Conservation (phyloP, 2,113 vertebrate species). For the Trichechus manatus region DNA sequence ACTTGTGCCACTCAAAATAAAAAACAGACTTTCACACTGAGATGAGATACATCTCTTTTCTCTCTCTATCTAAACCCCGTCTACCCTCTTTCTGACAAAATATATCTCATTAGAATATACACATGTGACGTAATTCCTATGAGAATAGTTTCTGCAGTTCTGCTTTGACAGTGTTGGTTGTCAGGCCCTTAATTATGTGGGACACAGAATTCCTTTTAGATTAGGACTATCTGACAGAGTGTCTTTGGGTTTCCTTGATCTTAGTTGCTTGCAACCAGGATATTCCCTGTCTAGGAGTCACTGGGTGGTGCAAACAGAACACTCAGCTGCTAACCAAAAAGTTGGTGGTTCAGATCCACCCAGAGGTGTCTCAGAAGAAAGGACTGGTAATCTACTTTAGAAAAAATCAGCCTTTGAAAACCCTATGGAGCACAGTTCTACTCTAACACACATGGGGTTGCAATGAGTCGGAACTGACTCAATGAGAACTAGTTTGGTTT, state of each 20-base stretch:
- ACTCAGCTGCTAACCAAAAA: neutral
- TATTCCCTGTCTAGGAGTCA: neutral
- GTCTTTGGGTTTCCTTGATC: neutral
- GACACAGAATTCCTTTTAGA: neutral
- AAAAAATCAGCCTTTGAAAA: neutral
- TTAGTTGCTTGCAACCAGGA: neutral
- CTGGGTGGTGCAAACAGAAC: neutral
- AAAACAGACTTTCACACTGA: neutral
- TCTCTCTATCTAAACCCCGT: neutral
- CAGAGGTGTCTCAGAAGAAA: neutral
- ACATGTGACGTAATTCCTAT: neutral
- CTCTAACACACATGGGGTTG: neutral
- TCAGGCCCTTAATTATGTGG: neutral
- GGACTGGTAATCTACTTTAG: neutral
- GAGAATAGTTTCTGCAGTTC: neutral
- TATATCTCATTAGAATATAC: neutral
- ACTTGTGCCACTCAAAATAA: neutral
- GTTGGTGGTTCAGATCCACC: no score
- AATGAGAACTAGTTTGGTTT: neutral
- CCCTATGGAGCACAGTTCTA: neutral
- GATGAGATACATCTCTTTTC: neutral
- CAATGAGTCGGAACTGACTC: neutral
- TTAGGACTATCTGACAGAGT: neutral
- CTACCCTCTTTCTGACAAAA: neutral
- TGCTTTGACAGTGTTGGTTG: neutral